A percentile compares a stretch with the other conserved stretches of the same genome.
phyloP scores from a whole-genome alignment of 2,888 invertebrate species.

The Stomorhina lunata region DNA sequence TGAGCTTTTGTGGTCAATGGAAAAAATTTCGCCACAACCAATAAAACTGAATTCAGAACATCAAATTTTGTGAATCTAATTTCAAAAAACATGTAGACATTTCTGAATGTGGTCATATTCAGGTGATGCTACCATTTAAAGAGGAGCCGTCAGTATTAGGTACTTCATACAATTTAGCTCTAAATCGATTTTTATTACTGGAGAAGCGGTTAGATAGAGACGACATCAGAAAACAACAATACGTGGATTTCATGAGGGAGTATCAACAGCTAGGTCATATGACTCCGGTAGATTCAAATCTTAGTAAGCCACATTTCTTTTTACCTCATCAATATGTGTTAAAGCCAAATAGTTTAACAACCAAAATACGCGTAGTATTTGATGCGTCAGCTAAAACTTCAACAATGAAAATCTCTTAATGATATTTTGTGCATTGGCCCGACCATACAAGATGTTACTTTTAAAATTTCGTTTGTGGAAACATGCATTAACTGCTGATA shows the following conservation, averaged over 20 bases:
- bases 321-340: constrained; percentile 61
- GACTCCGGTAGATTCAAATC: neutral
- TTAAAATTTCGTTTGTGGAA: constrained; percentile 52
- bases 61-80: neutral
- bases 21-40: neutral
- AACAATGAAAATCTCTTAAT: constrained; percentile 55
- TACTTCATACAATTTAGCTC: constrained; percentile 36
- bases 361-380: constrained; percentile 55
- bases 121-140: constrained; percentile 41
- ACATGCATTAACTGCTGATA: constrained; percentile 58
- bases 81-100: neutral
- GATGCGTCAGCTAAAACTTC: constrained; percentile 55
- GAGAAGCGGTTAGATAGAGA: constrained; percentile 35
- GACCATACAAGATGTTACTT: constrained; percentile 47
- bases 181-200: constrained; percentile 22
- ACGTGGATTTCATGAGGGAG: constrained; percentile 46
- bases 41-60: neutral
- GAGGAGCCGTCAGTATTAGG: constrained; percentile 7
- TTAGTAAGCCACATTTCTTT: constrained; percentile 43
- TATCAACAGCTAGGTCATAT: constrained; percentile 37
- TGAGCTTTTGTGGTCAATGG: neutral
- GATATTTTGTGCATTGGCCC: constrained; percentile 61
- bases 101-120: neutral
- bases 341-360: constrained; percentile 48
- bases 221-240: constrained; percentile 1